Evolutionary conservation across 2,113 vertebrate genomes (phyloP).

Genomic region (Oenanthe oenanthe): DNA sequence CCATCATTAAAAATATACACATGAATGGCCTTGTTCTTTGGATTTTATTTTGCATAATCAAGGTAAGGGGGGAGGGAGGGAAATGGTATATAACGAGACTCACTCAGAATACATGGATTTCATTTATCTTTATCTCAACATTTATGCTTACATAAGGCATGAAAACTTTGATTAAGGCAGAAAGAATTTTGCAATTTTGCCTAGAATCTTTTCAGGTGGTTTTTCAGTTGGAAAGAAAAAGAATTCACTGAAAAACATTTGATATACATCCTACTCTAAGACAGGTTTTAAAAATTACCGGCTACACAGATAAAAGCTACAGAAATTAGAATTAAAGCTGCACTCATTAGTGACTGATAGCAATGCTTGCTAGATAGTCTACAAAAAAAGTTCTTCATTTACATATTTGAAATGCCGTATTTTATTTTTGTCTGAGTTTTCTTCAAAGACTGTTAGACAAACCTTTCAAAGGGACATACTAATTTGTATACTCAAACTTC

Average conservation of each 20-base stretch:
- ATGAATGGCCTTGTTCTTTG: slow-evolving; percentile 12
- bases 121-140: not conserved
- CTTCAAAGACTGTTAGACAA: not conserved
- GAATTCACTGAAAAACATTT: not conserved
- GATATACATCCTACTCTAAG: not conserved
- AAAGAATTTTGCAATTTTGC: not conserved
- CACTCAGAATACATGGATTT: slow-evolving; percentile 13
- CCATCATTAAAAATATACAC: slow-evolving; percentile 55
- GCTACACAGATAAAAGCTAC: not conserved
- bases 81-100: not conserved
- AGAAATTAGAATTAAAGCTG: not conserved
- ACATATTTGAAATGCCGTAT: not conserved
- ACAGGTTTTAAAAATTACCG: not conserved
- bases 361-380: not conserved
- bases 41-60: not conserved
- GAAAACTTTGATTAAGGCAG: not conserved
- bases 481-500: not conserved
- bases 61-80: not conserved
- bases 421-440: not conserved
- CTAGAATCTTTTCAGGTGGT: not conserved
- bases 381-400: not conserved
- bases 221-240: not conserved
- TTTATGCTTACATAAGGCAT: not conserved
- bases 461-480: not conserved
- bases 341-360: not conserved